Evolutionary conservation across 1,140 invertebrate genomes (phyloP).

Genomic region (Neodiprion pinetum): DNA sequence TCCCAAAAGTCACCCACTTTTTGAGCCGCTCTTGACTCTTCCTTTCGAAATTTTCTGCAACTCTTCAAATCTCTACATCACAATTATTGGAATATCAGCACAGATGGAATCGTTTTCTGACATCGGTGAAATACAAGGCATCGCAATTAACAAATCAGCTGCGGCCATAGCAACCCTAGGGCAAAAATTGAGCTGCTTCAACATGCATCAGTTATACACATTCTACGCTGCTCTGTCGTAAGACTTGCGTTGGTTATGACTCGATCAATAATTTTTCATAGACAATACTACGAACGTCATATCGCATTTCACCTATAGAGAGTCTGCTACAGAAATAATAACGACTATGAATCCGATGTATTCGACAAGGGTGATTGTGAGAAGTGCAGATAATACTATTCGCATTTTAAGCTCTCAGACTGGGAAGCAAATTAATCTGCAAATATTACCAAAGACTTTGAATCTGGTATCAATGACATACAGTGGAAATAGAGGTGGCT

Average conservation of each 20-base stretch:
- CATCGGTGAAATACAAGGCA: slow-evolving; percentile 25
- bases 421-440: slow-evolving; percentile 33
- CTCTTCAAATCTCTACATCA: background rate
- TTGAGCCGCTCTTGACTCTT: too few relatives aligned
- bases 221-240: slow-evolving; percentile 41
- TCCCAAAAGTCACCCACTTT: too few relatives aligned
- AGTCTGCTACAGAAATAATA: slow-evolving; percentile 21
- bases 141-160: slow-evolving; percentile 25
- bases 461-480: slow-evolving; percentile 26
- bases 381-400: slow-evolving; percentile 31
- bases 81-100: background rate
- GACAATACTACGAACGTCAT: background rate
- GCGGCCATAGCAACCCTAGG: slow-evolving; percentile 27
- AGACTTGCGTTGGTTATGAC: background rate
- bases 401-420: slow-evolving; percentile 31
- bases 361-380: slow-evolving; percentile 29
- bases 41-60: too few relatives aligned
- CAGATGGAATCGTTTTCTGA: slow-evolving; percentile 24
- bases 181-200: slow-evolving; percentile 32
- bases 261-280: slow-evolving; percentile 3
- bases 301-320: slow-evolving; percentile 23
- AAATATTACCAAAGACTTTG: slow-evolving; percentile 30
- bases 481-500: slow-evolving; percentile 31
- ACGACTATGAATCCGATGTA: slow-evolving; percentile 34
- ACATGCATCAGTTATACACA: slow-evolving; percentile 35